Evolutionary conservation across 2,797 vertebrate genomes (phyloP).

Genomic region (Rhinichthys osculus): DNA sequence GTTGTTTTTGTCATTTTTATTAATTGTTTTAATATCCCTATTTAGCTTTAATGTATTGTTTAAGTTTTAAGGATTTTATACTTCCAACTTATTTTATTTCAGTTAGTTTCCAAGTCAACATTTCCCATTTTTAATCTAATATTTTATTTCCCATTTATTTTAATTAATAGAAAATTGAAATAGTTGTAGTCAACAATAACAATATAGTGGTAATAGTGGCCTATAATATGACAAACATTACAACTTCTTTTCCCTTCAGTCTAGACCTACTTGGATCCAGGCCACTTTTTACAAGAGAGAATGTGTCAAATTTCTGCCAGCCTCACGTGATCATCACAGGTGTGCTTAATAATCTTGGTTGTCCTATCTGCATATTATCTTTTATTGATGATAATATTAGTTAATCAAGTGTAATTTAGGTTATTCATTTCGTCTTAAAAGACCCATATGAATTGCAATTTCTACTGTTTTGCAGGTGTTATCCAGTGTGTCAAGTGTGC

Average conservation of each 20-base stretch:
- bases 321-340: conserved; percentile 90
- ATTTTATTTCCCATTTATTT: neutral
- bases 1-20: neutral
- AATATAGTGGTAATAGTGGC: neutral
- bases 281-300: conserved; percentile 90
- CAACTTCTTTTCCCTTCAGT: conserved; percentile 70
- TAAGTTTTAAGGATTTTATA: neutral
- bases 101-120: neutral
- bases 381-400: neutral
- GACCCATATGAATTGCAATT: conserved; percentile 56
- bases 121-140: neutral
- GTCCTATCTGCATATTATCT: neutral
- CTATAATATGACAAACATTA: neutral
- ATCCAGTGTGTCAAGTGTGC: conserved; percentile 90
- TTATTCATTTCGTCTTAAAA: neutral
- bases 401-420: neutral
- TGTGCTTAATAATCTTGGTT: conserved; percentile 66
- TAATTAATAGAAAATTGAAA: neutral
- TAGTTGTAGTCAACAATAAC: neutral
- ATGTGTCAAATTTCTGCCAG: conserved; percentile 88
- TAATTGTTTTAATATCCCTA: neutral
- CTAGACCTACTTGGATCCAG: conserved; percentile 90
- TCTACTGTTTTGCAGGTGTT: conserved; percentile 83
- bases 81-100: neutral
- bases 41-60: neutral